phyloP scores from a whole-genome alignment of 2,797 vertebrate genomes.

The Pseudopleuronectes americanus region DNA sequence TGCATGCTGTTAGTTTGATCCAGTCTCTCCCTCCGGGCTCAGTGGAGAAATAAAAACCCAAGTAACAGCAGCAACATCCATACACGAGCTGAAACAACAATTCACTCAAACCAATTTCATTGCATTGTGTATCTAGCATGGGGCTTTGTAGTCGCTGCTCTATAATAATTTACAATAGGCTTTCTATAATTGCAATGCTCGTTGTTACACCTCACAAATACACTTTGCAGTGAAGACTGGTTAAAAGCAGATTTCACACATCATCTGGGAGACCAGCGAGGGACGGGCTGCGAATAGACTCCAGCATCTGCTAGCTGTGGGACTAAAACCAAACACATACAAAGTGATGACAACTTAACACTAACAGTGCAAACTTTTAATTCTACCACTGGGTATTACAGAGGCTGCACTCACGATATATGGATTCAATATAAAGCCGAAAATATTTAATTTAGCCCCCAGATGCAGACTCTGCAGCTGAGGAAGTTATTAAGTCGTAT shows the following conservation, averaged over 20 bases:
- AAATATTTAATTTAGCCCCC: constrained; percentile 44
- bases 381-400: constrained; percentile 48
- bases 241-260: constrained; percentile 44
- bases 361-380: constrained; percentile 57
- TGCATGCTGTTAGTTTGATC: constrained; percentile 7
- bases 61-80: constrained; percentile 35
- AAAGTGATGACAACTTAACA: constrained; percentile 63
- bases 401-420: constrained; percentile 37
- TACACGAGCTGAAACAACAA: constrained; percentile 43
- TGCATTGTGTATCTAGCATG: constrained; percentile 44
- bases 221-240: constrained; percentile 28
- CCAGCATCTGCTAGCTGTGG: constrained; percentile 43
- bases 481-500: constrained; percentile 40
- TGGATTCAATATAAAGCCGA: constrained; percentile 53
- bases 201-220: constrained; percentile 15
- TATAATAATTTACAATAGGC: constrained; percentile 26
- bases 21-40: constrained; percentile 43
- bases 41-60: constrained; percentile 18
- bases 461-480: constrained; percentile 25
- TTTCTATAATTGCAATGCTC: constrained; percentile 21
- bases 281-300: constrained; percentile 47
- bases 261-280: constrained; percentile 42
- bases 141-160: constrained; percentile 63
- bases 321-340: constrained; percentile 41
- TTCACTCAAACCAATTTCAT: constrained; percentile 43